Evolutionary conservation across 1,140 invertebrate genomes (phyloP).

Genomic region (Scylla paramamosain): DNA sequence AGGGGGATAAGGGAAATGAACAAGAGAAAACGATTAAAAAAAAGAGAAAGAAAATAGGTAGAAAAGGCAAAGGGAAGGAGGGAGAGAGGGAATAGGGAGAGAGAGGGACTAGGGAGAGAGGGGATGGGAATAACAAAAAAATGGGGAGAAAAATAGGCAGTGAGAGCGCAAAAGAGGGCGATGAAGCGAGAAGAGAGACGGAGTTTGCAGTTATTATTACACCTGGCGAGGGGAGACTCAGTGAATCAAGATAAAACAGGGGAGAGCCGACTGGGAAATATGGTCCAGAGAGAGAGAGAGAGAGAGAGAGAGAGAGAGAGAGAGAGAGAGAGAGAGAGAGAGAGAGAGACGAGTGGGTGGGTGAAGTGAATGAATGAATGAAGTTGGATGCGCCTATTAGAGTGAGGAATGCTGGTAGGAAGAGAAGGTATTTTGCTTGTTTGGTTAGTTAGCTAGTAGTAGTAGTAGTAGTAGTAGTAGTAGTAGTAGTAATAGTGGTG

Average conservation of each 20-base stretch:
- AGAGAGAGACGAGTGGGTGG: too few relatives aligned
- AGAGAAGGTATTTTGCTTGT: neutral
- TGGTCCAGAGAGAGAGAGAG: neutral
- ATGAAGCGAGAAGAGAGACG: constrained; percentile 49
- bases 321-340: neutral
- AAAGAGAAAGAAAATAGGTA: neutral
- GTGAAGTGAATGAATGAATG: neutral
- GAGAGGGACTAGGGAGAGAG: neutral
- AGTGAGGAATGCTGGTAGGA: neutral
- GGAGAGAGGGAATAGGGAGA: neutral
- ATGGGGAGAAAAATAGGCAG: constrained; percentile 23
- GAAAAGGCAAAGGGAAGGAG: neutral
- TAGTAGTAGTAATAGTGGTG: constrained; percentile 17
- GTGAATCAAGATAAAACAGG: constrained; percentile 59
- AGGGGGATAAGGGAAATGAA: neutral
- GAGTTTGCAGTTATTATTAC: constrained; percentile 65
- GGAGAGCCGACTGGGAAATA: neutral
- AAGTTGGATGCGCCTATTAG: neutral
- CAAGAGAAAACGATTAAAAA: neutral
- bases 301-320: constrained; percentile 43
- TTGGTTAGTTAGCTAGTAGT: neutral
- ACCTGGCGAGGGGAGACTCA: constrained; percentile 51
- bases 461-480: constrained; percentile 7
- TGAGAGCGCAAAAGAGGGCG: constrained; percentile 29
- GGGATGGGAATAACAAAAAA: neutral